A percentile compares a stretch with the other conserved stretches of the same genome.
These are phyloP conservation scores for Oncorhynchus masou DNA, from an alignment of 2,113 vertebrate species.

Conservation along the genomic window DNA sequence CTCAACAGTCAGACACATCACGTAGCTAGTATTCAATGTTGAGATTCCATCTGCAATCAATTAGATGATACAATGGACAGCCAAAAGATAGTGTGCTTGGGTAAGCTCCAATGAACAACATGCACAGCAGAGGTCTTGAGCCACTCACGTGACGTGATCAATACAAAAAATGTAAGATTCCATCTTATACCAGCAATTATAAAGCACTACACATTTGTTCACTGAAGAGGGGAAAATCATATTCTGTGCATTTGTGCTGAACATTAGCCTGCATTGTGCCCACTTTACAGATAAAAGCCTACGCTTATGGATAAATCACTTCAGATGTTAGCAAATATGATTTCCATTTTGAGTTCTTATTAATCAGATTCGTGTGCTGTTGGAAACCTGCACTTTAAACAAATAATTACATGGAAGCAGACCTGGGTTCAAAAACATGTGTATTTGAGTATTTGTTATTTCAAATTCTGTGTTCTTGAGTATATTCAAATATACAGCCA, in stretches of 20 bases:
- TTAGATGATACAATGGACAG: neutral
- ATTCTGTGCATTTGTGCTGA: constrained; percentile 11
- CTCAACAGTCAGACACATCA: neutral
- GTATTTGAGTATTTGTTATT: too few relatives aligned
- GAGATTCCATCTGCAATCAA: neutral
- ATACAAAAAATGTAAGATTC: constrained; percentile 17
- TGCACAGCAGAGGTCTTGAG: neutral
- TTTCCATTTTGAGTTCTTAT: constrained; percentile 25
- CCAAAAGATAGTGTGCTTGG: neutral
- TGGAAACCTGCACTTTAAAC: constrained; percentile 5
- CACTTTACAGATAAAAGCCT: constrained; percentile 34
- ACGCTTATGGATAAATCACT: constrained; percentile 34
- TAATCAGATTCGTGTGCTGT: constrained; percentile 27
- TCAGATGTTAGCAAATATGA: constrained; percentile 27
- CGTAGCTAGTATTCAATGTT: neutral
- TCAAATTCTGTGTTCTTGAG: too few relatives aligned
- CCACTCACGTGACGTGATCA: neutral
- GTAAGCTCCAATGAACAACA: neutral
- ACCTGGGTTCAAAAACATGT: too few relatives aligned
- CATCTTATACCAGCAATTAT: constrained; percentile 28
- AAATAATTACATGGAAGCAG: constrained; percentile 5
- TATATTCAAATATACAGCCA: too few relatives aligned
- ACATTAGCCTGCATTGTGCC: constrained; percentile 26
- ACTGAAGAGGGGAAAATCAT: constrained; percentile 33
- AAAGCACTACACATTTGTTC: constrained; percentile 1